A percentile compares a stretch with the other conserved stretches of the same genome.
Conservation (phyloP, 2,797 vertebrate species). For the Falco naumanni region DNA sequence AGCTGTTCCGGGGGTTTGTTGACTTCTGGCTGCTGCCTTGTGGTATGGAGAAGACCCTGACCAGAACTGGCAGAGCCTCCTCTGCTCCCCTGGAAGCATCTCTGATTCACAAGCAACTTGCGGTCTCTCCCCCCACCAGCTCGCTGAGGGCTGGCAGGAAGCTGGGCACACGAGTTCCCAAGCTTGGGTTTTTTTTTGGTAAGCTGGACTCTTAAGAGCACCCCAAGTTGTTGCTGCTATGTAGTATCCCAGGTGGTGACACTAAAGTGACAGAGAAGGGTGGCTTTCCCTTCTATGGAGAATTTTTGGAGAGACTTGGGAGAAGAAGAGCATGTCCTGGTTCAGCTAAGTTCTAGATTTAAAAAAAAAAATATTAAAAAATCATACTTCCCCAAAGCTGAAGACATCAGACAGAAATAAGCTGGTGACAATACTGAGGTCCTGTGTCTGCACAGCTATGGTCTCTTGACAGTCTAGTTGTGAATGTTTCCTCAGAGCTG, state of each 20-base stretch:
- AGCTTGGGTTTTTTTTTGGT: not conserved
- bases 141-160: not conserved
- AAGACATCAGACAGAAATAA: not conserved
- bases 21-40: not conserved
- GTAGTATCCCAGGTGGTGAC: not conserved
- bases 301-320: not conserved
- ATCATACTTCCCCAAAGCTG: not conserved
- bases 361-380: rapidly evolving
- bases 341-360: not conserved
- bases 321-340: not conserved
- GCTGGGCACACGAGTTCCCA: not conserved
- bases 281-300: not conserved
- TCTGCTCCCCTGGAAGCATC: not conserved
- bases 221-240: not conserved
- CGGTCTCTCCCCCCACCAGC: not conserved
- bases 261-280: not conserved
- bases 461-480: not conserved
- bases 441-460: not conserved
- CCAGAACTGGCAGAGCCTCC: not conserved
- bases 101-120: not conserved
- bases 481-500: not conserved
- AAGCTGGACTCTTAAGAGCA: not conserved
- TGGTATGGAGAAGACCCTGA: not conserved
- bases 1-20: not conserved
- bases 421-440: not conserved